phyloP scores from a whole-genome alignment of 2,113 vertebrate genomes.

The Dolichallabes microphthalmus region DNA sequence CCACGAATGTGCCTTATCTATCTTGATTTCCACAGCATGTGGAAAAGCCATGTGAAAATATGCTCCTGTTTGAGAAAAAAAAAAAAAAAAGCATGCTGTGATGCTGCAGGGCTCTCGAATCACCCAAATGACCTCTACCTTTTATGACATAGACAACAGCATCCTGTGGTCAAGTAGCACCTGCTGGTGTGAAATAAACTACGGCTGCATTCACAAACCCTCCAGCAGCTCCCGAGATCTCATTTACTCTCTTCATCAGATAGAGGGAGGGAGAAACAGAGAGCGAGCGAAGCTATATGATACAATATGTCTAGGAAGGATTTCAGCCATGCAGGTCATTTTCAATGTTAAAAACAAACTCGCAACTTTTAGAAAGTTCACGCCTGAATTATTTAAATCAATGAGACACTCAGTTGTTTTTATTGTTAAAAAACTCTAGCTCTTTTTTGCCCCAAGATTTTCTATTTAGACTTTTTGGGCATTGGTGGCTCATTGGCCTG shows the following conservation, averaged over 20 bases:
- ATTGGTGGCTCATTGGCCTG: too few relatives aligned
- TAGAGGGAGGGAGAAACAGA: conserved; percentile 37
- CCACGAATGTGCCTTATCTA: conserved; percentile 63
- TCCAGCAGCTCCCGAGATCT: conserved; percentile 26
- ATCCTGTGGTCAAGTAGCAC: conserved; percentile 46
- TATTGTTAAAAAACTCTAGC: background rate
- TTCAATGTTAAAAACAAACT: background rate
- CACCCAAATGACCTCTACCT: conserved; percentile 53
- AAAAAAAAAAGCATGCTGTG: conserved; percentile 44
- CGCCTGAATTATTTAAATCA: background rate
- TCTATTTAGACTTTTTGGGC: background rate
- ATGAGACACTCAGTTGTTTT: background rate
- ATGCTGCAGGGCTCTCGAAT: conserved; percentile 46
- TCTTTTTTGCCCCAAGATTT: background rate
- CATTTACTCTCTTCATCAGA: conserved; percentile 48
- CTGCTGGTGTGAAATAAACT: conserved; percentile 56
- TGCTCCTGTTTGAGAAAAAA: conserved; percentile 38
- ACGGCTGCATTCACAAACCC: conserved; percentile 42
- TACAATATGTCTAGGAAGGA: background rate
- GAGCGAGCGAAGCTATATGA: conserved; percentile 23
- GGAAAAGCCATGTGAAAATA: conserved; percentile 53
- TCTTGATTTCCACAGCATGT: conserved; percentile 49
- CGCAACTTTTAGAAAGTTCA: background rate
- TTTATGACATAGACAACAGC: conserved; percentile 49
- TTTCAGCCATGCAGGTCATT: background rate